phyloP scores from a whole-genome alignment of 2,888 invertebrate species.

The Dolichomitus sp. region DNA sequence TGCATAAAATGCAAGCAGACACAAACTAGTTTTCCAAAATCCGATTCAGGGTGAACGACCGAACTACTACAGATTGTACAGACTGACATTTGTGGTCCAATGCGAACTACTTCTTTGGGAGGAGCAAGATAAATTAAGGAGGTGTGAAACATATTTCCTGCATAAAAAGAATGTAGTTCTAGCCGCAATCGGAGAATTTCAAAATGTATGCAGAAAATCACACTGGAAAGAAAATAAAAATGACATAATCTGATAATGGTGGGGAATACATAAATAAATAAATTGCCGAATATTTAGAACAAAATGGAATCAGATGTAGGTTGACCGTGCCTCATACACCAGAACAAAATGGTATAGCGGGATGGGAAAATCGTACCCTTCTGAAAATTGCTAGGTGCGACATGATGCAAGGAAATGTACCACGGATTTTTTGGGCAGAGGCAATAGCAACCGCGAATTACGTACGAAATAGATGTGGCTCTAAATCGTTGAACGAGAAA shows the following conservation, averaged over 20 bases:
- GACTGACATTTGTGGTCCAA: slow-evolving; percentile 53
- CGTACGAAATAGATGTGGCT: slow-evolving; percentile 72
- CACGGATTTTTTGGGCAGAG: slow-evolving; percentile 74
- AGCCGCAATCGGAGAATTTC: slow-evolving; percentile 10
- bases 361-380: slow-evolving; percentile 74
- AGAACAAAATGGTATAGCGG: slow-evolving; percentile 76
- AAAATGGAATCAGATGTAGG: slow-evolving; percentile 67
- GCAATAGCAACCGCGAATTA: slow-evolving; percentile 73
- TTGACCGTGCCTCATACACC: slow-evolving; percentile 71
- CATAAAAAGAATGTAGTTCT: slow-evolving; percentile 35
- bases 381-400: slow-evolving; percentile 73
- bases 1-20: slow-evolving; percentile 53
- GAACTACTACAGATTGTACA: slow-evolving; percentile 52
- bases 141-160: slow-evolving; percentile 40
- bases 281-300: slow-evolving; percentile 24
- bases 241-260: slow-evolving; percentile 57
- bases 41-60: slow-evolving; percentile 4
- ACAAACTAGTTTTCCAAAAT: slow-evolving; percentile 42
- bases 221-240: background rate
- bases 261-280: slow-evolving; percentile 49
- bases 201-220: slow-evolving; percentile 8
- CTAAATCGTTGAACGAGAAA: slow-evolving; percentile 51
- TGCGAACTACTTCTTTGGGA: slow-evolving; percentile 32
- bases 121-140: slow-evolving; percentile 43
- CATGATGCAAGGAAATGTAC: slow-evolving; percentile 66